Evolutionary conservation across 2,888 invertebrate genomes (phyloP), one percentile per base, ranked within the genome.

Genomic region (Adineta ricciae): DNA sequence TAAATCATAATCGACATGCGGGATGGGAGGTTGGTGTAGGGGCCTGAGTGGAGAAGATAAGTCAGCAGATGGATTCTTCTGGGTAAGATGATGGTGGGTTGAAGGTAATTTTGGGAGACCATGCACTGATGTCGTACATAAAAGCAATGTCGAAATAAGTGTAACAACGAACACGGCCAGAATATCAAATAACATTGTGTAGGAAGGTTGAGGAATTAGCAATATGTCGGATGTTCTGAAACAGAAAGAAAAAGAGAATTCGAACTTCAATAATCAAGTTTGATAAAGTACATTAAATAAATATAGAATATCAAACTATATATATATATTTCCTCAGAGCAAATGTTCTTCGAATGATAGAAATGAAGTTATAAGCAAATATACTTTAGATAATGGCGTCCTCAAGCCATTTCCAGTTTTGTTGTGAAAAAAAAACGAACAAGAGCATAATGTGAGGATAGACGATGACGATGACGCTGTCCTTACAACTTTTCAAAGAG

Each of bases 181-280:
- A 41, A 78, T 38, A 7, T 78, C 78, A 32, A 41, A 41, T 41
- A 78, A 2, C 78, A 78, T 78, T 78, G 11, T 78, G 27, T 5
- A 64, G 46, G 11, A 64, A 32, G 36, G 32, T 27, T 5, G 41
- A 41, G 78, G 78, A 38, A n/a, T 78, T n/a, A 78, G 41, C 36
- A 78, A 32, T 78, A 41, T 32, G 38, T 78, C 11, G 11, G 78
- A 41, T 78, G 78, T 78, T 78, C 78, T 78, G 78, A 78, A 78
- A 41, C 41, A 78, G 0, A 41, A 16, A 73, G 14, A 73, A n/a
- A 73, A 41, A 16, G 3, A 64, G 46, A 46, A 46, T 46, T 64
- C 4, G n/a, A n/a, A n/a, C n/a, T n/a, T n/a, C n/a, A n/a, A n/a
- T n/a, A n/a, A n/a, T n/a, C n/a, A n/a, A n/a, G n/a, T n/a, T n/a